Evolutionary conservation across 2,113 vertebrate species (phyloP).

Genomic region (Tupaia tana): DNA sequence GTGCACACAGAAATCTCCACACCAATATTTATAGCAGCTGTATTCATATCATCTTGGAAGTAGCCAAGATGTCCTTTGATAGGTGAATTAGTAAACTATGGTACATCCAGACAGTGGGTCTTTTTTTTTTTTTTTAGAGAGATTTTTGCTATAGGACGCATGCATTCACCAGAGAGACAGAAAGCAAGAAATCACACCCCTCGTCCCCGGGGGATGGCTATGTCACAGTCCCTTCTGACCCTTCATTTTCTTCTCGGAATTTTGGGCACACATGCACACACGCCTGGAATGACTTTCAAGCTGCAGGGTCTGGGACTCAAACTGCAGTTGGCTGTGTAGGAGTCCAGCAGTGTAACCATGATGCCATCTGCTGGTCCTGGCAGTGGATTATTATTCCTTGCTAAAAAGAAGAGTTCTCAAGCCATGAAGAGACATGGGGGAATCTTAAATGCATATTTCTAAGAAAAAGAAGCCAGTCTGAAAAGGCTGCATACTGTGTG

Average conservation of each 20-base stretch:
- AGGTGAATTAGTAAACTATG: neutral
- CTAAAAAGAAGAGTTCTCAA: neutral
- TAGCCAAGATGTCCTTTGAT: neutral
- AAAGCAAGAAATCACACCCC: too few species aligned
- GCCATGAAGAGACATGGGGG: neutral
- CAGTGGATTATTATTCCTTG: neutral
- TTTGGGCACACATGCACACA: too few species aligned
- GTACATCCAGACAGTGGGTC: neutral
- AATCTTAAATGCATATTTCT: neutral
- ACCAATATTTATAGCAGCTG: neutral
- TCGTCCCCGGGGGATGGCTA: too few species aligned
- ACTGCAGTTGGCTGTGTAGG: too few species aligned
- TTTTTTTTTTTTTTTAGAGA: neutral
- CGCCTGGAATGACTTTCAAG: too few species aligned
- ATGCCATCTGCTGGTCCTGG: neutral
- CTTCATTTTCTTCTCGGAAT: too few species aligned
- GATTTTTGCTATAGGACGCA: too few species aligned
- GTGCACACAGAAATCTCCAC: neutral
- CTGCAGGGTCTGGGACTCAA: too few species aligned
- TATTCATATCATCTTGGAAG: slow-evolving; percentile 22
- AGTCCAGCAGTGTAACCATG: too few species aligned
- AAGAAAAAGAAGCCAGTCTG: neutral
- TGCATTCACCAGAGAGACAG: too few species aligned
- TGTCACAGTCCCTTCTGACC: too few species aligned
- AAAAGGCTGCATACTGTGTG: neutral